A percentile compares a stretch with the other conserved stretches of the same genome.
Evolutionary conservation across 2,888 invertebrate genomes (phyloP).

Genomic region (Eristalis intricaria): DNA sequence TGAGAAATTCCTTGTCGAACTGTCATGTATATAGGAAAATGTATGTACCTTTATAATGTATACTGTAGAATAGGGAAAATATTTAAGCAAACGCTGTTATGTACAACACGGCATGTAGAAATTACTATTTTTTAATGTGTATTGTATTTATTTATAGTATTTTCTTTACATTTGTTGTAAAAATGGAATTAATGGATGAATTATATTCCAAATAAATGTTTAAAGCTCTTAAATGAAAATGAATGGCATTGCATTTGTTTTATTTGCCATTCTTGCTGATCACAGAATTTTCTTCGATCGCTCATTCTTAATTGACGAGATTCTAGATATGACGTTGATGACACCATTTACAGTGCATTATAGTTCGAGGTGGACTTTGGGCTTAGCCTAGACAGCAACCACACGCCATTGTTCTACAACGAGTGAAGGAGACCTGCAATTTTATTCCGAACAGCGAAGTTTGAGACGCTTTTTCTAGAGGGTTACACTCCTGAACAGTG

Average conservation of each 20-base stretch:
- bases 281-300: no score
- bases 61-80: conserved; percentile 40
- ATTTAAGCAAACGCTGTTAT: conserved; percentile 11
- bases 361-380: no score
- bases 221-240: conserved; percentile 29
- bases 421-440: no score
- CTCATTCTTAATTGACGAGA: background rate
- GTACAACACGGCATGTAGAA: conserved; percentile 19
- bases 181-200: conserved; percentile 19
- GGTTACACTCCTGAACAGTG: no score
- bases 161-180: conserved; percentile 31
- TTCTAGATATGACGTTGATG: no score
- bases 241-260: background rate
- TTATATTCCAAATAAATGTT: conserved; percentile 62
- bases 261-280: background rate
- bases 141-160: conserved; percentile 43
- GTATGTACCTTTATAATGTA: conserved; percentile 59
- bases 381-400: no score
- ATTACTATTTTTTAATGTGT: conserved; percentile 49
- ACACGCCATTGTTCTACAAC: no score
- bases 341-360: no score
- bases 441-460: no score
- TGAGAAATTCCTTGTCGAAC: background rate
- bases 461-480: no score
- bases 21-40: conserved; percentile 20